Conservation (phyloP, 1,140 invertebrate genomes). For the Trichonephila clavipes region DNA sequence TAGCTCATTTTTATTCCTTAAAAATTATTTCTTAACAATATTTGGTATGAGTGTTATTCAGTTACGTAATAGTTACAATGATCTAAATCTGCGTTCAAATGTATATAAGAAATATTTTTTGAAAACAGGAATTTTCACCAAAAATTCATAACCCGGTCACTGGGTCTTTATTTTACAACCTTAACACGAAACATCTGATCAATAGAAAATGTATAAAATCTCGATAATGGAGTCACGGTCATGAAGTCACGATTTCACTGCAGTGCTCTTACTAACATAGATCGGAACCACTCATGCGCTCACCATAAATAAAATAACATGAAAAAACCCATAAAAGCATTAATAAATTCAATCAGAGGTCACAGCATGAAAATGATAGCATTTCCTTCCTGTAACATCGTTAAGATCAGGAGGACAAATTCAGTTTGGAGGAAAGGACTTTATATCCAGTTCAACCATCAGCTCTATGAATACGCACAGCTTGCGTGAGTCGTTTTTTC, state of each 20-base stretch:
- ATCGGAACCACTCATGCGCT: not conserved
- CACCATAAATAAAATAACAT: not conserved
- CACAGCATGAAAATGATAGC: not conserved
- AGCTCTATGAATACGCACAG: not conserved
- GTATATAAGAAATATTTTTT: not conserved
- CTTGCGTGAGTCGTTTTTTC: not conserved
- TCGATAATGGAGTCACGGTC: slow-evolving; percentile 4
- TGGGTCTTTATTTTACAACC: not conserved
- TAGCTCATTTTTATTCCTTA: too few relatives aligned
- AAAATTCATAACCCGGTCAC: not conserved
- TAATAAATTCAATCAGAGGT: not conserved
- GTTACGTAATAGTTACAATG: too few relatives aligned
- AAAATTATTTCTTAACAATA: too few relatives aligned
- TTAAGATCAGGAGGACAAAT: not conserved
- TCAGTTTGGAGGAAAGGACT: not conserved
- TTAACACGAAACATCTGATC: not conserved
- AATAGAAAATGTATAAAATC: not conserved
- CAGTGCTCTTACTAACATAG: not conserved
- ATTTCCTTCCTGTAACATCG: not conserved
- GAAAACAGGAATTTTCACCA: not conserved
- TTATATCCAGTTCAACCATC: not conserved
- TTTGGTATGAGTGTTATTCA: too few relatives aligned
- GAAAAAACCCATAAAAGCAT: not conserved
- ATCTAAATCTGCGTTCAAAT: too few relatives aligned
- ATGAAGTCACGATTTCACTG: slow-evolving; percentile 13